Evolutionary conservation across 2,888 invertebrate species (phyloP), one percentile per base, ranked within the genome.

Genomic region (Neria commutata): DNA sequence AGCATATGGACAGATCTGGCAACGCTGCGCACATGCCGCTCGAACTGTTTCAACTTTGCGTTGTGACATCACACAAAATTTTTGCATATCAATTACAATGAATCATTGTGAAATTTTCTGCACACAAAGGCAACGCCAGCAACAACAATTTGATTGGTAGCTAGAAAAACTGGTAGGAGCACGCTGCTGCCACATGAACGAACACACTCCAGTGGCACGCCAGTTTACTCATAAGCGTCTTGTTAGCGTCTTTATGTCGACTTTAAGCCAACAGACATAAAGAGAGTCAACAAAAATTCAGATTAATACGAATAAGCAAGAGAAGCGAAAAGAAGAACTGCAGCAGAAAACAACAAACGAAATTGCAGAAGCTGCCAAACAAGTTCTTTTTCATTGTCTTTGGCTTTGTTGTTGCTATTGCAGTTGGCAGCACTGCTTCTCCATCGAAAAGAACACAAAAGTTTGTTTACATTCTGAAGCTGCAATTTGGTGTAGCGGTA

Each of bases 21-120:
- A 29, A 29, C 29, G 6, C 29, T 29, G 29, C 11, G 6, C 29
- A 29, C 29, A 29, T 29, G 11, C 29, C 29, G 11, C 29, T 29
- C 11, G 6, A 29, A 8, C 29, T 29, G 29, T 11, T 6, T 6
- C 29, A 29, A 29, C 29, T 8, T 6, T 11, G 29, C 6, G 16
- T 37, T 37, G 37, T 37, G 37, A 37, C 37, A 37, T 37, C 37
- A 37, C 37, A 37, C n/a, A n/a, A n/a, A 37, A 8, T 8, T 8
- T 37, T 14, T 37, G 37, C 37, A 37, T 37, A 37, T 37, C 37
- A 37, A 37, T 37, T 37, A 37, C 37, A 37, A 37, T 37, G 37
- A 37, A 37, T 37, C 37, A 37, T 37, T 37, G 6, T 6, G 37
- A 37, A 37, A 37, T 37, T n/a, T 37, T 6, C 37, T 14, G 37